phyloP scores from a whole-genome alignment of 2,113 vertebrate species.

The Chauna torquata region DNA sequence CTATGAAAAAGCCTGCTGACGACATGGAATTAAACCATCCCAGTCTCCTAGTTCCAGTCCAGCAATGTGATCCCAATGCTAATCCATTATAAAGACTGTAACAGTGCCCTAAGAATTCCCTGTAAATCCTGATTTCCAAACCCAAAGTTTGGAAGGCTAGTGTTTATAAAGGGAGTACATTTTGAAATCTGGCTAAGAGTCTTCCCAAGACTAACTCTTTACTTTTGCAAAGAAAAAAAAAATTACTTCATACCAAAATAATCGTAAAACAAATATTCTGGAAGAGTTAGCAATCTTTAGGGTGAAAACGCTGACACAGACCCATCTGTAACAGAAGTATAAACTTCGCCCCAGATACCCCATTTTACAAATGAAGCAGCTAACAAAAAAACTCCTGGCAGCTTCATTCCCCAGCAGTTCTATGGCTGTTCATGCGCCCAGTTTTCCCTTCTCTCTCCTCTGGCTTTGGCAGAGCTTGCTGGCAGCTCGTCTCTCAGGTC shows the following conservation, averaged over 20 bases:
- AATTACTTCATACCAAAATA: background rate
- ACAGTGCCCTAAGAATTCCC: background rate
- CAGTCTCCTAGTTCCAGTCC: background rate
- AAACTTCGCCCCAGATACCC: background rate
- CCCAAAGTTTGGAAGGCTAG: background rate
- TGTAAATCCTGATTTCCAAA: background rate
- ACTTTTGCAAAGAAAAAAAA: background rate
- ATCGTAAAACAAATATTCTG: background rate
- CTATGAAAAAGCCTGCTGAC: background rate
- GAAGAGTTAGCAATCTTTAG: background rate
- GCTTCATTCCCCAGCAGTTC: background rate
- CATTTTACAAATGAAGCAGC: background rate
- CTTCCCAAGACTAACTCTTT: background rate
- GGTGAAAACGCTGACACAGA: background rate
- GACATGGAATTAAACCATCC: background rate
- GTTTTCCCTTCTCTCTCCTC: background rate
- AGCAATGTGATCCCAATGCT: background rate
- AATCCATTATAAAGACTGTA: background rate
- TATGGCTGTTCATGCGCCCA: accelerated
- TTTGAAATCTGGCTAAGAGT: background rate
- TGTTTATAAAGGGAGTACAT: background rate
- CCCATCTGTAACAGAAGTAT: background rate
- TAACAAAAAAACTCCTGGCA: background rate
- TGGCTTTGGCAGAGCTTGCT: background rate
- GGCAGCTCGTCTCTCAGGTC: background rate